Evolutionary conservation across 2,113 vertebrate species (phyloP), one percentile per base, ranked within the genome.

Genomic region (Siphamia tubifer): DNA sequence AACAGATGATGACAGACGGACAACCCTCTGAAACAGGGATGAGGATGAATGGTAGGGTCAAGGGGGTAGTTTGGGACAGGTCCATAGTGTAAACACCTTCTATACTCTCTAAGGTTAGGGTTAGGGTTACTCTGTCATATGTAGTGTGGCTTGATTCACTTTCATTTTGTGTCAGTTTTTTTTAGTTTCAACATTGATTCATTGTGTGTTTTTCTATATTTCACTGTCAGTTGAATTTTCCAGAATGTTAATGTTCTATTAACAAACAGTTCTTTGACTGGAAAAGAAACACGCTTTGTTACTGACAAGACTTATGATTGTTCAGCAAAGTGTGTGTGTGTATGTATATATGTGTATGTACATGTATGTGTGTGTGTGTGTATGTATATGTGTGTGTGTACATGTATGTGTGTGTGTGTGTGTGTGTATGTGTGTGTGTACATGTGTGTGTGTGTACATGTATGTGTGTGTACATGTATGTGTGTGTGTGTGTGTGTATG

Each of bases 251-350:
- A 83, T 77, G 79, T 83, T 74, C 72, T 68, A 79, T 69, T 63
- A 69, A 89, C 77, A 82, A 83, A 80, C 74, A 55, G 55, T 63
- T 64, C 81, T 90, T 91, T 91, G 70, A 88, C 28, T 12, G 71
- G 62, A 39, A 54, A 71, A 86, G 75, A 91, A 89, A 60, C 65
- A 28, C 64, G 76, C 87, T 85, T 90, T 92, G 88, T 91, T 54
- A 81, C 67, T 82, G 54, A 74, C 77, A 87, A 81, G 77, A 70
- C 17, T 66, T 49, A 48, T 63, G 71, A 90, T 84, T 88, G 89
- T 90, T 89, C 24, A 5, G 45, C 40, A 16, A 47, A 45, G 61
- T 67, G 61, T 38, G 48, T 54, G 30, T 15, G 30, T 39, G 53
- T 72, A 19, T 42, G 48, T 13, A n/a, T 44, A 70, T 54, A 47